Conservation (phyloP, 2,888 invertebrate genomes). For the Eupithecia tripunctaria region DNA sequence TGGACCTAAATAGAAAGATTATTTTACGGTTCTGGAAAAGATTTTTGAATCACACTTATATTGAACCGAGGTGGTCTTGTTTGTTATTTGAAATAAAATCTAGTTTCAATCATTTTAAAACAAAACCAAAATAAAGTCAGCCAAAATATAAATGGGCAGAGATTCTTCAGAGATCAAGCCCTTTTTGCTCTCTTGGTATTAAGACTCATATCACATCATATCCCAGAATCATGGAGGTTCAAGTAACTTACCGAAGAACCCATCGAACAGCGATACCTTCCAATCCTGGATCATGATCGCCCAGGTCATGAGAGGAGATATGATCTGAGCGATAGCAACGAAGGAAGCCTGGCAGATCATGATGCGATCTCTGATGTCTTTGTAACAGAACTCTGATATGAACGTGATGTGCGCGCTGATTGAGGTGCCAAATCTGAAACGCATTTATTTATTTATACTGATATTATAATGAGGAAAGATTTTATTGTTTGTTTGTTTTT, state of each 20-base stretch:
- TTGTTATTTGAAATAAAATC: no score
- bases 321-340: constrained; percentile 54
- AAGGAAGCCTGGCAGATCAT: constrained; percentile 65
- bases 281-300: constrained; percentile 62
- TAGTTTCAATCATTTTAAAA: no score
- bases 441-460: no score
- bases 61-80: no score
- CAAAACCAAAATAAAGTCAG: neutral
- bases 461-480: no score
- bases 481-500: no score
- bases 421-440: constrained; percentile 63
- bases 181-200: neutral
- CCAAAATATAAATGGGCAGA: neutral
- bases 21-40: no score
- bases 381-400: constrained; percentile 66
- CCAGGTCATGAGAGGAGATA: constrained; percentile 64
- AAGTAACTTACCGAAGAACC: constrained; percentile 57
- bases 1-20: no score
- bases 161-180: neutral
- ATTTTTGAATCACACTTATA: no score
- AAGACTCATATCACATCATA: neutral
- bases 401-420: constrained; percentile 58
- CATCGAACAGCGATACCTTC: constrained; percentile 57
- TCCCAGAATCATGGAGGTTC: neutral
- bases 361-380: constrained; percentile 62